Evolutionary conservation across 2,888 invertebrate species (phyloP).

Genomic region (Colostygia pectinataria): DNA sequence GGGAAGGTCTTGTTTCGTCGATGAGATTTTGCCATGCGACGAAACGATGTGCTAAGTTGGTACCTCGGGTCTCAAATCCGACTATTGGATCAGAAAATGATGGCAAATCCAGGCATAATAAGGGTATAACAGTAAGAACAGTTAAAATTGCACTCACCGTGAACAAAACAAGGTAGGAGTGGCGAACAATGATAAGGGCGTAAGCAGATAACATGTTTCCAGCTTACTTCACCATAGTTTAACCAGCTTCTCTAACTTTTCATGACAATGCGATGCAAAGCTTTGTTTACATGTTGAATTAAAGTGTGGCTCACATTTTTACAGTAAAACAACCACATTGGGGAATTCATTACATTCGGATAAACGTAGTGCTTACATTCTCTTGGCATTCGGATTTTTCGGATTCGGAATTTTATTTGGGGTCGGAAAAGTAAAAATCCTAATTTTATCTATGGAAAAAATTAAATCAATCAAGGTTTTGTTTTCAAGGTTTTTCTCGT

Average conservation of each 20-base stretch:
- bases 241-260: constrained; percentile 54
- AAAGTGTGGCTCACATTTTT: constrained; percentile 41
- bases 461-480: too few species aligned
- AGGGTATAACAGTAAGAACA: constrained; percentile 67
- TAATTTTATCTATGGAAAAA: too few species aligned
- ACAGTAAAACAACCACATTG: background rate
- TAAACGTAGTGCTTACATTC: too few species aligned
- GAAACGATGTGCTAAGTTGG: constrained; percentile 89
- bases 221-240: constrained; percentile 63
- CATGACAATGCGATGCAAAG: constrained; percentile 39
- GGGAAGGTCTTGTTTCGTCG: constrained; percentile 87
- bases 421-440: too few species aligned
- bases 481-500: too few species aligned
- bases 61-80: constrained; percentile 97
- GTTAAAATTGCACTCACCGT: constrained; percentile 66
- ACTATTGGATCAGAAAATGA: constrained; percentile 94
- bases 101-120: constrained; percentile 80
- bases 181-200: constrained; percentile 77
- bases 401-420: too few species aligned
- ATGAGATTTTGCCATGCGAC: constrained; percentile 93
- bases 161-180: constrained; percentile 71
- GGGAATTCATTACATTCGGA: background rate
- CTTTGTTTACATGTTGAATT: constrained; percentile 44
- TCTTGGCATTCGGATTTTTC: background rate
- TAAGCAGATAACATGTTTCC: constrained; percentile 73